These are phyloP conservation scores for Anolis apletophallus DNA, from an alignment of 2,797 vertebrate species.

Conservation along the genomic window DNA sequence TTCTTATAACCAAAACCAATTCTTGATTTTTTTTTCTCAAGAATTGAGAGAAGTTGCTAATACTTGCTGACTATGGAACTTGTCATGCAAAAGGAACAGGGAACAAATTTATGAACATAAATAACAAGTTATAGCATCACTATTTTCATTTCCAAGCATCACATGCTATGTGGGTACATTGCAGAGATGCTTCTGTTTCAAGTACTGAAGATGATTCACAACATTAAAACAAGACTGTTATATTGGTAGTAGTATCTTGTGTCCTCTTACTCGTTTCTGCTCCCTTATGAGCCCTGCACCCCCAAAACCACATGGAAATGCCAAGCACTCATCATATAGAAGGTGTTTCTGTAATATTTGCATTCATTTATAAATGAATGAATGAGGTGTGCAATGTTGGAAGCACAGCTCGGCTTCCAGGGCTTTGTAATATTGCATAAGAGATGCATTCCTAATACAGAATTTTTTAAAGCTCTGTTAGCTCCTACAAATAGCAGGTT, in stretches of 20 bases:
- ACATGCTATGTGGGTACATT: neutral
- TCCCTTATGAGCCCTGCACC: too few species aligned
- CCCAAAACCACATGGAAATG: neutral
- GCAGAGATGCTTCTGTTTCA: neutral
- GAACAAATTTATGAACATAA: slow-evolving; percentile 2
- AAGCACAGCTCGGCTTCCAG: neutral
- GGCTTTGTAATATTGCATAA: too few species aligned
- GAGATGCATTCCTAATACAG: too few species aligned
- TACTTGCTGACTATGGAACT: neutral
- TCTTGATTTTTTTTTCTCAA: neutral
- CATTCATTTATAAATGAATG: neutral
- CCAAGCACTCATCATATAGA: neutral
- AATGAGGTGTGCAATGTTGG: too few species aligned
- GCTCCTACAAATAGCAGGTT: neutral
- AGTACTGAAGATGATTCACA: slow-evolving; percentile 7
- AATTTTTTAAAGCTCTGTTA: too few species aligned
- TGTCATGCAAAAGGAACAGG: neutral
- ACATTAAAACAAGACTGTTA: slow-evolving; percentile 11
- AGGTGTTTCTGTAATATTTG: neutral
- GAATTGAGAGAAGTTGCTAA: neutral
- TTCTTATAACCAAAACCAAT: neutral
- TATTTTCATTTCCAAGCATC: neutral
- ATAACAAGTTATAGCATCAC: neutral
- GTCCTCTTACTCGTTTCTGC: neutral
- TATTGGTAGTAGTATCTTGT: neutral